Evolutionary conservation across 2,113 vertebrate species (phyloP), one percentile per base, ranked within the genome.

Genomic region (Actenoides hombroni): DNA sequence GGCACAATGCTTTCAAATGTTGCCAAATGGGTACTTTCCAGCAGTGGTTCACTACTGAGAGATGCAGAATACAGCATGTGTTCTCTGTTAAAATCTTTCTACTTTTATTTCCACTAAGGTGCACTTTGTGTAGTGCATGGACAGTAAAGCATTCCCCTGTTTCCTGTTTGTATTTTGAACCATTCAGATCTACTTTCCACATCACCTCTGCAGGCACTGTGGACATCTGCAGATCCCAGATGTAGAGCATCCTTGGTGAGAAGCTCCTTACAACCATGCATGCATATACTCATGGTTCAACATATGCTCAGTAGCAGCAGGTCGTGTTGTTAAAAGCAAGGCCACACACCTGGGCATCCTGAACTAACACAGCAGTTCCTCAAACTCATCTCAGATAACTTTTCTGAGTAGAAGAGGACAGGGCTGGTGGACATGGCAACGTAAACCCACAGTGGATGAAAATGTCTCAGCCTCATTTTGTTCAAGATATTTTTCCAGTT

Each of bases 351-450:
- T 71, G 39, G 11, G 16, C 53, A 44, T 33, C 26, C 29, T 2
- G 3, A 49, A n/a, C 42, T 37, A 9, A 26, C 21, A 5, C 7
- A 59, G 39, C 24, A 77, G 20, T 14, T 61, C 79, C 68, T 77
- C 60, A 73, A 28, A n/a, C 12, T 60, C 5, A 0, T 6, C 49
- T 86, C 37, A 57, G 37, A 21, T n/a, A 35, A n/a, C 31, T 65
- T 17, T 42, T 85, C 16, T 33, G 42, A 35, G 13, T 25, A 59
- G 51, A 59, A 75, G 53, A 82, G 10, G 17, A 40, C 3, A 40
- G 40, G 29, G 51, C 12, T 14, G 13, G 24, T 2, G 3, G 23
- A 13, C 16, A 0, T 21, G 10, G 23, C 20, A 46, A 16, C 0
- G 0, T 59, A 74, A 26, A 12, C 3, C 9, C 7, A 5, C 9